Evolutionary conservation across 2,113 vertebrate species (phyloP), one percentile per base, ranked within the genome.

Genomic region (Dendrocopos noguchii): DNA sequence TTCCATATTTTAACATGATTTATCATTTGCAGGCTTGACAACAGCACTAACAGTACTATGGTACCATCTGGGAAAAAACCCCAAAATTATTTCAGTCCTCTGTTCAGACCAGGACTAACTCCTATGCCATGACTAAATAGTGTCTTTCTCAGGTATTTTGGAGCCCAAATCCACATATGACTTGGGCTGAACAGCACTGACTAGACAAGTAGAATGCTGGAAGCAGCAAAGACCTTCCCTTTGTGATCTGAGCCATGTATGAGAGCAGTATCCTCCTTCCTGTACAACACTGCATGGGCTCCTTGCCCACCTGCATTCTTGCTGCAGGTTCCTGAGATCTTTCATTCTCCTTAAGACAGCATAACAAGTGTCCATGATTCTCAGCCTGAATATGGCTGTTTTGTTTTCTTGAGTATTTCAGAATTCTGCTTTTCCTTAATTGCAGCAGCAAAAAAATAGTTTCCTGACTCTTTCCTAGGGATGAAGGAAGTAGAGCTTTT

Each of bases 241-340:
- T 47, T 70, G 39, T 31, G 16, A 14, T 22, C 47, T 15, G 22
- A 84, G n/a, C 33, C 28, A 47, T 12, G 34, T 21, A 44, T 31
- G 12, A 65, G 20, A 68, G n/a, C 27, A 31, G 39, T 5, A 44
- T 6, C 1, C 14, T 42, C 13, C 15, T 5, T 76, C 3, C 14
- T 34, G 33, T 15, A 33, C 28, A 31, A 29, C 46, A 6, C 19
- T 33, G 6, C 12, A 12, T 1, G 19, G 67, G 12, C 36, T 60
- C 12, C 59, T 88, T 1, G 3, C 22, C 33, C 44, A 25, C 7
- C 12, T 42, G 13, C 0, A 0, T 15, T 33, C n/a, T 6, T 68
- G 7, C 3, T 46, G 4, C 24, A 68, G 24, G 6, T n/a, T 83
- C 36, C 47, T 82, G 76, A 64, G n/a, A 76, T 59, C 18, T 27